Conservation (phyloP, 2,113 vertebrate genomes). For the Sphyrna mokarran region DNA sequence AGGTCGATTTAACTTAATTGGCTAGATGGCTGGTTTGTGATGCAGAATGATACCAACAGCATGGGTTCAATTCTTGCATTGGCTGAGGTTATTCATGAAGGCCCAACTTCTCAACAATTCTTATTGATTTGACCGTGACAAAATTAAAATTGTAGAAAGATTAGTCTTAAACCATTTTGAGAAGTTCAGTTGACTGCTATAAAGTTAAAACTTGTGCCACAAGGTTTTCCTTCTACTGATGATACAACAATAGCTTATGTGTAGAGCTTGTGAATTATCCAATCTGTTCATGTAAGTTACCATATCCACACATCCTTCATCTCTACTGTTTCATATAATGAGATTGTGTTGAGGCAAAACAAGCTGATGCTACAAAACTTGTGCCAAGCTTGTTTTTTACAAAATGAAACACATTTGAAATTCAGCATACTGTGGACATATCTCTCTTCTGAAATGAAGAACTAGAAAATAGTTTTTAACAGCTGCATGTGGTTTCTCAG, state of each 20-base stretch:
- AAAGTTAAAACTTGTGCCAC: not conserved
- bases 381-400: not conserved
- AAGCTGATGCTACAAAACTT: not conserved
- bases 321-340: not conserved
- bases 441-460: not conserved
- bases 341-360: not conserved
- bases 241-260: not conserved
- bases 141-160: not conserved
- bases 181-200: not conserved
- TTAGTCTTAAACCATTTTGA: not conserved
- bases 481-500: not conserved
- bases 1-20: too few species aligned
- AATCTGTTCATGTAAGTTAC: not conserved
- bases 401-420: not conserved
- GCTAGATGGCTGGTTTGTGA: too few species aligned
- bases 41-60: too few species aligned
- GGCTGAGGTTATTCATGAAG: too few species aligned
- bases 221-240: not conserved
- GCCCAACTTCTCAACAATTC: not conserved
- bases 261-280: not conserved
- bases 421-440: not conserved
- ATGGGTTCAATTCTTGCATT: too few species aligned
- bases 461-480: not conserved
- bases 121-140: not conserved
- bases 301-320: not conserved